Percentiles rank a stretch among this genome's conserved stretches.
Evolutionary conservation across 1,140 invertebrate species (phyloP).

Genomic region (Cylas formicarius): DNA sequence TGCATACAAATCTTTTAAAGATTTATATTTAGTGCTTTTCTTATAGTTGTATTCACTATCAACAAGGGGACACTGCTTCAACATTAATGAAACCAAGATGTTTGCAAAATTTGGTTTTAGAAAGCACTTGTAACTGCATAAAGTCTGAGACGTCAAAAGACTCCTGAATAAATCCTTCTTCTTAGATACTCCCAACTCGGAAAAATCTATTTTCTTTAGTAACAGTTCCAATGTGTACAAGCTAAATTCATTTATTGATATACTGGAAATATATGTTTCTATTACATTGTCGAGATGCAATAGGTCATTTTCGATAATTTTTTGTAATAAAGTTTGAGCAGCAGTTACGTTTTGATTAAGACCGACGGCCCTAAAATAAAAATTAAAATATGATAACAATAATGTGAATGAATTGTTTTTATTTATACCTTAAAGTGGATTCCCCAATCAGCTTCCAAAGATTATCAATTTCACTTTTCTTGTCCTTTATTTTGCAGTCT

Average conservation of each 20-base stretch:
- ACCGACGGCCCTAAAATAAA: constrained; percentile 34
- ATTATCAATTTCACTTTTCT: constrained; percentile 25
- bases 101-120: constrained; percentile 22
- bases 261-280: constrained; percentile 40
- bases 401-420: not conserved
- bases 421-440: constrained; percentile 40
- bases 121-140: constrained; percentile 20
- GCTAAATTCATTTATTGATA: constrained; percentile 38
- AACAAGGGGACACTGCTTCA: constrained; percentile 32
- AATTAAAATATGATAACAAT: constrained; percentile 3
- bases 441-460: constrained; percentile 44
- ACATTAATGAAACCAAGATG: constrained; percentile 29
- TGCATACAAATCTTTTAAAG: constrained; percentile 26
- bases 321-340: constrained; percentile 40
- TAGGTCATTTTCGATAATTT: constrained; percentile 35
- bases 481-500: constrained; percentile 18
- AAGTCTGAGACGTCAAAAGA: constrained; percentile 27
- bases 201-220: constrained; percentile 14
- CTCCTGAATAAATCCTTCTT: constrained; percentile 25
- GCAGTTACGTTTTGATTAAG: constrained; percentile 40
- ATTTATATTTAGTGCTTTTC: constrained; percentile 6
- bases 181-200: constrained; percentile 7
- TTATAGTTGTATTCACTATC: constrained; percentile 1
- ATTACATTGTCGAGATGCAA: constrained; percentile 36
- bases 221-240: constrained; percentile 39